Conservation (phyloP, 2,113 vertebrate genomes). For the Phyllostomus hastatus region DNA sequence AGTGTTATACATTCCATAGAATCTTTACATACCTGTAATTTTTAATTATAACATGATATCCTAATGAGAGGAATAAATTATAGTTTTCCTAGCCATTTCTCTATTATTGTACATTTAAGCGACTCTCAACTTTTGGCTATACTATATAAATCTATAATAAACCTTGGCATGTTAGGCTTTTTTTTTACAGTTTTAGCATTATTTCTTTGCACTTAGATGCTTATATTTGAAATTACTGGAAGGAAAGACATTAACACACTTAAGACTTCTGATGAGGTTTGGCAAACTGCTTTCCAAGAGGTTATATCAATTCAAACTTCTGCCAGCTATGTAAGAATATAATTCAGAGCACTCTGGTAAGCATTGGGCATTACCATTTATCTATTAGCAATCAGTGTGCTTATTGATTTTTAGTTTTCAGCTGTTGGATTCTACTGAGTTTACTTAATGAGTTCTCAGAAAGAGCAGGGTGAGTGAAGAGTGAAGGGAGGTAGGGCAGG, state of each 20-base stretch:
- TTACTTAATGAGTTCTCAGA: background rate
- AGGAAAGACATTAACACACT: background rate
- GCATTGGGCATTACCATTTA: constrained; percentile 5
- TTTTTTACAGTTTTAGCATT: constrained; percentile 6
- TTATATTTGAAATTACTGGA: constrained; percentile 50
- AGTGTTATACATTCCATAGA: background rate
- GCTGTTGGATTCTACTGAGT: background rate
- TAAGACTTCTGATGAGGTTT: background rate
- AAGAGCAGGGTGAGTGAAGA: background rate
- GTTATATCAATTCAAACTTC: background rate
- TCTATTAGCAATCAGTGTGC: constrained; percentile 25
- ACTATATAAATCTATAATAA: background rate
- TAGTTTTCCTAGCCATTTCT: background rate
- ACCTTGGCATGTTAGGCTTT: background rate
- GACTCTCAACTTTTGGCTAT: background rate
- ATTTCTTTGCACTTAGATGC: constrained; percentile 15
- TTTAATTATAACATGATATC: background rate
- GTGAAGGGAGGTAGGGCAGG: background rate
- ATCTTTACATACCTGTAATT: background rate
- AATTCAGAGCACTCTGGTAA: background rate
- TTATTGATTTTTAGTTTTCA: constrained; percentile 48
- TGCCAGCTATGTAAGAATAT: background rate
- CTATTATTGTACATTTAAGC: background rate
- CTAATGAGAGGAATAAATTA: background rate
- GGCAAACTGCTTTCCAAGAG: constrained; percentile 28